Conservation (phyloP, 2,797 vertebrate genomes). For the Delichon dasypus region DNA sequence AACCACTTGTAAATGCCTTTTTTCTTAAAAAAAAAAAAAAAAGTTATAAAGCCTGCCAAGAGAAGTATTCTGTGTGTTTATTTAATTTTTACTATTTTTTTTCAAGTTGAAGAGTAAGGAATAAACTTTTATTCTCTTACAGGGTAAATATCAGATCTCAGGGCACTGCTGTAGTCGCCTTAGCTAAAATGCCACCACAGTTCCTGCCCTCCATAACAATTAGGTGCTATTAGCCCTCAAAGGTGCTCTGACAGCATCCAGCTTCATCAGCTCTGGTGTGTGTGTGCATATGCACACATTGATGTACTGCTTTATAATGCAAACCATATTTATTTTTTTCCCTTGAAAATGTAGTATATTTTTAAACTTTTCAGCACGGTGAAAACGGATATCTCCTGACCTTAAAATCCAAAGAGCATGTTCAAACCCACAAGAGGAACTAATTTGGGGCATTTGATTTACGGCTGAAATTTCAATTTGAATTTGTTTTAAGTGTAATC, state of each 20-base stretch:
- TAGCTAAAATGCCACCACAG: neutral
- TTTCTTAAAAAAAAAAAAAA: neutral
- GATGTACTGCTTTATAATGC: slow-evolving; percentile 57
- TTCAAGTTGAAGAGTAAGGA: slow-evolving; percentile 34
- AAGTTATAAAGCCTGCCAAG: slow-evolving; percentile 60
- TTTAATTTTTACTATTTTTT: slow-evolving; percentile 65
- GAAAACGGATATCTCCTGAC: slow-evolving; percentile 60
- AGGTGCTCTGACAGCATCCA: slow-evolving; percentile 22
- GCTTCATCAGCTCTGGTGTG: neutral
- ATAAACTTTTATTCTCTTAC: slow-evolving; percentile 51
- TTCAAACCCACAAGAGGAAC: slow-evolving; percentile 69
- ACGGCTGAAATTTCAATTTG: slow-evolving; percentile 61
- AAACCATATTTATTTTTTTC: slow-evolving; percentile 50
- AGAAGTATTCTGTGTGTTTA: slow-evolving; percentile 62
- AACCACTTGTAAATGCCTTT: slow-evolving; percentile 73
- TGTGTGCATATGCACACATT: neutral
- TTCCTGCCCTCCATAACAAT: slow-evolving; percentile 19
- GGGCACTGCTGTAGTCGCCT: neutral
- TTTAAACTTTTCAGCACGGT: slow-evolving; percentile 62
- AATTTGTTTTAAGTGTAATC: slow-evolving; percentile 64
- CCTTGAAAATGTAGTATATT: slow-evolving; percentile 37
- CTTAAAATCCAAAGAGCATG: slow-evolving; percentile 59
- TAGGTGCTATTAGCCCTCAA: slow-evolving; percentile 29
- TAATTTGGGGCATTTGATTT: slow-evolving; percentile 68
- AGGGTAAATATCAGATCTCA: slow-evolving; percentile 15